These are phyloP conservation scores for Ploceus nigricollis DNA, from an alignment of 2,113 vertebrate genomes.

Conservation along the genomic window DNA sequence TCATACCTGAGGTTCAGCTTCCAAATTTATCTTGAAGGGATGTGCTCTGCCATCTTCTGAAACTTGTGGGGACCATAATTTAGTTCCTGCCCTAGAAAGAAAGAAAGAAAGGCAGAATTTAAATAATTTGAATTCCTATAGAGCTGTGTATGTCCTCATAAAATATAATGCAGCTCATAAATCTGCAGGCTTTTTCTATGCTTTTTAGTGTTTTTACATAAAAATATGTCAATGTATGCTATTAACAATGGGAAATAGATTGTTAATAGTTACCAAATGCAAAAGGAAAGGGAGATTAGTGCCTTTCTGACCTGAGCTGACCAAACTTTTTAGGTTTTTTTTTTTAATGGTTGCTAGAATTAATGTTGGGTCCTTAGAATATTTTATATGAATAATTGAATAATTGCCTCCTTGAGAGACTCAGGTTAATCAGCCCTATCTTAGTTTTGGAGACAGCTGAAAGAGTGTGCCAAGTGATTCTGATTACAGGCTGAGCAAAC, in stretches of 20 bases:
- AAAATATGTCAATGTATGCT: not conserved
- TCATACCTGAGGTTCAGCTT: conserved; percentile 90
- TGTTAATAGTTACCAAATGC: not conserved
- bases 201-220: not conserved
- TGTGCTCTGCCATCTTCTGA: conserved; percentile 81
- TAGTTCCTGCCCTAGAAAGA: conserved; percentile 81
- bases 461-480: not conserved
- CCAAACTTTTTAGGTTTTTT: not conserved
- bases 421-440: not conserved
- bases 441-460: not conserved
- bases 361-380: not conserved
- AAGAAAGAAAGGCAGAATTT: not conserved
- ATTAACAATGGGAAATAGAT: not conserved
- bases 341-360: not conserved
- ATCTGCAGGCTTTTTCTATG: not conserved
- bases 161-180: not conserved
- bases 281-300: not conserved
- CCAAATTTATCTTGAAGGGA: conserved; percentile 91
- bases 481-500: not conserved
- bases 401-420: not conserved
- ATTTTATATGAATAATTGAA: not conserved
- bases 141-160: not conserved
- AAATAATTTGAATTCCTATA: not conserved
- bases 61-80: conserved; percentile 88
- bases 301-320: not conserved